Percentiles rank a stretch among this genome's conserved stretches.
Conservation (phyloP, 1,140 invertebrate species). For the Ooceraea biroi region DNA sequence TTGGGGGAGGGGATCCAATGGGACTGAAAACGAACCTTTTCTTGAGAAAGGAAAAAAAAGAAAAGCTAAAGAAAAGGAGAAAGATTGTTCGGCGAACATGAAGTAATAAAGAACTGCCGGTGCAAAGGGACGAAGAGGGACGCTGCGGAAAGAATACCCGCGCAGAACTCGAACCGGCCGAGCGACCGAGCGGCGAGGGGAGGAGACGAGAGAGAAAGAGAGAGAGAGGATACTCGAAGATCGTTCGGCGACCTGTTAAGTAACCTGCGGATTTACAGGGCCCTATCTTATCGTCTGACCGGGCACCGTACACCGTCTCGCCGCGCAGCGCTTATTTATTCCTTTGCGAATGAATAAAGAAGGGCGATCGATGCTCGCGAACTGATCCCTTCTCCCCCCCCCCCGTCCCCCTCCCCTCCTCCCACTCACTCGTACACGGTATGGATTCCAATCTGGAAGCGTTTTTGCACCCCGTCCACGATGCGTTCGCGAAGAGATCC, state of each 20-base stretch:
- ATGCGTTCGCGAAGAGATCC: conserved; percentile 3
- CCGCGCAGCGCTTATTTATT: conserved; percentile 82
- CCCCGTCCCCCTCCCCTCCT: too few relatives aligned
- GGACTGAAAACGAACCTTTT: background rate
- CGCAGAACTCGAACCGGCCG: background rate
- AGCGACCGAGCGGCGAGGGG: conserved; percentile 18
- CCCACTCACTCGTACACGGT: conserved; percentile 41
- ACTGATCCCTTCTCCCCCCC: conserved; percentile 23
- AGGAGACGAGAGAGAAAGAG: background rate
- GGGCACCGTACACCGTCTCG: conserved; percentile 77
- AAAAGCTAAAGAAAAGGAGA: conserved; percentile 50
- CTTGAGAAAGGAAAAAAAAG: conserved; percentile 29
- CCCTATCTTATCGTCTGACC: conserved; percentile 83
- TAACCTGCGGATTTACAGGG: conserved; percentile 83
- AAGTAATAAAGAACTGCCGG: conserved; percentile 72
- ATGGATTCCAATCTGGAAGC: conserved; percentile 71
- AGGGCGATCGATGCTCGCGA: conserved; percentile 83
- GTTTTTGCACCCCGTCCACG: conserved; percentile 48
- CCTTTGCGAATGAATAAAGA: conserved; percentile 85
- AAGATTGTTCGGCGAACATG: conserved; percentile 64
- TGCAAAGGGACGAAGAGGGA: conserved; percentile 9
- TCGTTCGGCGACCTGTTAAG: conserved; percentile 79
- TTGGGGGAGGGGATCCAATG: background rate
- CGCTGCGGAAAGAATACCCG: background rate
- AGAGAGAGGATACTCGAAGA: conserved; percentile 62